phyloP scores from a whole-genome alignment of 2,888 invertebrate genomes.

The Sinohyriopsis cumingii region DNA sequence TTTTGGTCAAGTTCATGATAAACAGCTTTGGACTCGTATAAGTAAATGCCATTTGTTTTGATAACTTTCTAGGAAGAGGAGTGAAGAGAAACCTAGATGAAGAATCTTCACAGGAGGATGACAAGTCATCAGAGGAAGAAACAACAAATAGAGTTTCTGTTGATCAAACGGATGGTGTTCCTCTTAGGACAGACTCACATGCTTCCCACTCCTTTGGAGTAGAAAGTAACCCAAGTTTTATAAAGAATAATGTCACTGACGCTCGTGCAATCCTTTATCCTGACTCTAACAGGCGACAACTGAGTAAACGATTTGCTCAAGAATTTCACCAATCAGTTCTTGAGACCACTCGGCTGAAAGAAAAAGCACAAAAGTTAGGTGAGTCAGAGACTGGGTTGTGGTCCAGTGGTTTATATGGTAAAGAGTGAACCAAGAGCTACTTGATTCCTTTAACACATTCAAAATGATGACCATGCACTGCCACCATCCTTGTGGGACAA shows the following conservation, averaged over 20 bases:
- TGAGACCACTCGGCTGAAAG: slow-evolving; percentile 67
- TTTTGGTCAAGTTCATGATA: no score
- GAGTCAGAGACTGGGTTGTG: neutral
- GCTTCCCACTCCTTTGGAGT: no score
- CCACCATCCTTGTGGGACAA: no score
- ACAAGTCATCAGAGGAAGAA: neutral
- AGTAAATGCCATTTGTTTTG: neutral
- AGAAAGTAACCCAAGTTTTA: no score
- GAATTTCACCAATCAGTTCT: slow-evolving; percentile 72
- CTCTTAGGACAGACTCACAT: no score
- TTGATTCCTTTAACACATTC: no score
- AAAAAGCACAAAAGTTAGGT: slow-evolving; percentile 44
- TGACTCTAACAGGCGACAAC: slow-evolving; percentile 14
- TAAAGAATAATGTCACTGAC: neutral
- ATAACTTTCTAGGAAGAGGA: slow-evolving; percentile 11
- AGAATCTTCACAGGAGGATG: slow-evolving; percentile 6
- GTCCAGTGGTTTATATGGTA: no score
- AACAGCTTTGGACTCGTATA: no score
- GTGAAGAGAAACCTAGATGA: slow-evolving; percentile 11
- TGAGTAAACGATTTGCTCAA: slow-evolving; percentile 69
- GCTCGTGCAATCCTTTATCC: slow-evolving; percentile 7
- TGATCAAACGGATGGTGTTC: no score
- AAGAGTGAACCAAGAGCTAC: no score
- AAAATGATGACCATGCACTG: no score
- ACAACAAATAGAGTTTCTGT: no score